phyloP scores from a whole-genome alignment of 2,113 vertebrate species.

The Sinocyclocheilus anophthalmus region DNA sequence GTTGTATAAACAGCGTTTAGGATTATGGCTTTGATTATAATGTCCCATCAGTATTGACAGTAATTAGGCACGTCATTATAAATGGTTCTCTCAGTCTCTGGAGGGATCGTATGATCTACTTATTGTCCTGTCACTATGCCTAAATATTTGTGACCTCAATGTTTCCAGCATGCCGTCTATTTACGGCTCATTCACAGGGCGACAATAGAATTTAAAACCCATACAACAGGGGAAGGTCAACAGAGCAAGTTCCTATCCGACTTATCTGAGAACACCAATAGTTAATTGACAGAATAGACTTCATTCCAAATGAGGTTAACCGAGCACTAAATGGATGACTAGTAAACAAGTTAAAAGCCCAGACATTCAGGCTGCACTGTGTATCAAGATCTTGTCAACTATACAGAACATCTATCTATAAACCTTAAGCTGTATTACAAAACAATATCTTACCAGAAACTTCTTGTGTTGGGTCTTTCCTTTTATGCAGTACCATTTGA shows the following conservation, averaged over 20 bases:
- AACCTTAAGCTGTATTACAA: neutral
- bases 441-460: neutral
- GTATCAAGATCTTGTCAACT: neutral
- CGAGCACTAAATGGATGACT: neutral
- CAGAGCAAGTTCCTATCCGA: neutral
- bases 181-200: too few relatives aligned
- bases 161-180: too few relatives aligned
- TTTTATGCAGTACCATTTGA: neutral
- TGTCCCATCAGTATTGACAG: neutral
- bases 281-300: neutral
- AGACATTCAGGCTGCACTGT: neutral
- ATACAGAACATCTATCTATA: neutral
- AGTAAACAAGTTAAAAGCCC: neutral
- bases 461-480: neutral
- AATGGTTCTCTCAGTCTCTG: neutral
- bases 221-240: neutral
- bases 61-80: constrained; percentile 4
- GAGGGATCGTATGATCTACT: neutral
- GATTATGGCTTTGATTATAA: constrained; percentile 18
- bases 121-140: neutral
- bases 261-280: neutral
- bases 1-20: neutral
- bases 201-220: neutral
- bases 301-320: neutral
- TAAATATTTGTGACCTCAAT: neutral